A percentile compares a stretch with the other conserved stretches of the same genome.
phyloP scores from a whole-genome alignment of 2,888 invertebrate species.

The Azorinus chamasolen region DNA sequence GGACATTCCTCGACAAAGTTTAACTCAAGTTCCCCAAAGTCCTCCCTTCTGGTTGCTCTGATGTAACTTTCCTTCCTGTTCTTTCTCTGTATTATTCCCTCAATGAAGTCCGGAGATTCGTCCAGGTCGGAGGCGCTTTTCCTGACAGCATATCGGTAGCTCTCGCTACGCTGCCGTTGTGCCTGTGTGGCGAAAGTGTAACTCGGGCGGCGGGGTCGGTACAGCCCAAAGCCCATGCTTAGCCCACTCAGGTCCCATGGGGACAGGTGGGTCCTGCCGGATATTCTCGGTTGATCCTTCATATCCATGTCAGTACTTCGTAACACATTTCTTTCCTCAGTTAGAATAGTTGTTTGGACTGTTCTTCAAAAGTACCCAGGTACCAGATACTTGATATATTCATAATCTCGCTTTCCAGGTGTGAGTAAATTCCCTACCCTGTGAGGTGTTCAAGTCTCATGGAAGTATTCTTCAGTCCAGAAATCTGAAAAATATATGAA shows the following conservation, averaged over 20 bases:
- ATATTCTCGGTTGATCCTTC: slow-evolving; percentile 2
- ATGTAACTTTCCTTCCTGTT: slow-evolving; percentile 83
- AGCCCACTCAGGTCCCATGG: slow-evolving; percentile 85
- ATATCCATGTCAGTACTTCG: no score
- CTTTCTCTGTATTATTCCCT: slow-evolving; percentile 73
- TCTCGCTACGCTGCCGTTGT: slow-evolving; percentile 82
- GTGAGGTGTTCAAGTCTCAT: no score
- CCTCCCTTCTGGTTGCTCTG: slow-evolving; percentile 68
- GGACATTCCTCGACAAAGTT: slow-evolving; percentile 38
- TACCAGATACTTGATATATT: no score
- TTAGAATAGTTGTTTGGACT: no score
- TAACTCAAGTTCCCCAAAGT: slow-evolving; percentile 44
- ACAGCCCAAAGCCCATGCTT: slow-evolving; percentile 84
- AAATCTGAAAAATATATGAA: no score
- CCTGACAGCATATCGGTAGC: slow-evolving; percentile 83
- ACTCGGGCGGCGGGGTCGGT: slow-evolving; percentile 84
- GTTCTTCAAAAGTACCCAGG: no score
- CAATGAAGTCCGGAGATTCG: slow-evolving; percentile 78
- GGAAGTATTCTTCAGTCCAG: no score
- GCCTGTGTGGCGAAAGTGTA: slow-evolving; percentile 85
- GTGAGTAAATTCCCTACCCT: no score
- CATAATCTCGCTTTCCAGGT: no score
- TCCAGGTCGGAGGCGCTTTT: slow-evolving; percentile 67
- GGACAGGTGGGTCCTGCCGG: slow-evolving; percentile 71
- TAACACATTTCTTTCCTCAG: no score